Evolutionary conservation across 2,888 invertebrate genomes (phyloP), one percentile per base, ranked within the genome.

Genomic region (Dromius quadrimaculatus): DNA sequence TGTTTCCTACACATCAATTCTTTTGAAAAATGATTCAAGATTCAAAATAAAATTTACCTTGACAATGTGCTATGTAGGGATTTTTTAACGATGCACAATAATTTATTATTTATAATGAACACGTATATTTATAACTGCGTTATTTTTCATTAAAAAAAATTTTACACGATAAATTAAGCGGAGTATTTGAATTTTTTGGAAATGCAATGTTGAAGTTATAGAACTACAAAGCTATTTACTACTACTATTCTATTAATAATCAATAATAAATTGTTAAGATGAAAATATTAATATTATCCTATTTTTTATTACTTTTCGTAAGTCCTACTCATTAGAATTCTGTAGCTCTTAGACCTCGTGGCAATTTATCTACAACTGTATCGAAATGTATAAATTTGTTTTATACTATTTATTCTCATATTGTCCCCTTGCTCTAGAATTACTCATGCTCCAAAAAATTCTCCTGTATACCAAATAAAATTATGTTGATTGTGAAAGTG

Each of bases 11-110:
- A 47, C 47, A 20, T 22, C 20, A 47, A 41, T 41, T 41, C 41
- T 15, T 20, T 17, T 43, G 13, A 47, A 54, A 28, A 54, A 28
- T 15, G 2, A 45, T 19, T 9, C 20, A 28, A 54, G 50, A 54
- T 23, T 45, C 9, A 11, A 45, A 47, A 22, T 6, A 47, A 47
- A 47, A 47, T 17, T 47, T 23, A 28, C 50, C 50, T 54, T 54
- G 50, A 15, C 50, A 23, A 28, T 54, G 50, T 54, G 28, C 50
- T 54, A 3, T 2, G 41, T 41, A 19, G 9, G 45, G 8, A 23
- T 28, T 54, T 54, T 54, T 54, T 54, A 54, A 28, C 50, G 28
- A 13, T 28, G 45, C 23, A 50, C 8, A 28, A 28, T 54, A 54
- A 54, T 54, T 13, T 17, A 23, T 28, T 54, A 28, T 54, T 54